Evolutionary conservation across 2,888 invertebrate species (phyloP), one percentile per base, ranked within the genome.

Genomic region (Cinara cedri): DNA sequence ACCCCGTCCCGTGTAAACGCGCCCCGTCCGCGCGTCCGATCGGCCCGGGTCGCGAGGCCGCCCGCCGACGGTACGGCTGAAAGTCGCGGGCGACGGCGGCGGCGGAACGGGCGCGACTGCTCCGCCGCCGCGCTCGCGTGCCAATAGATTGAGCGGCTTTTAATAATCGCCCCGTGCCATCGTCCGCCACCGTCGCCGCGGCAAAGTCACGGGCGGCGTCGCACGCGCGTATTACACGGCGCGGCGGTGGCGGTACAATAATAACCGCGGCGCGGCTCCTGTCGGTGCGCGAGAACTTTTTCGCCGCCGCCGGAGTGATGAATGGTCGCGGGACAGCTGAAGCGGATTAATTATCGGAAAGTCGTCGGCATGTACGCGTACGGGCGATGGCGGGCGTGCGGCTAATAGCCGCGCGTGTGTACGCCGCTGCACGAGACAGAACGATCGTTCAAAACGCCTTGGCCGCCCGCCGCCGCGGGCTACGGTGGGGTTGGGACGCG

Each of bases 321-420:
- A 72, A 72, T 72, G 70, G 55, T 34, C 55, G 54, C n/a, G 24
- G 60, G 60, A 57, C 72, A 72, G 49, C 72, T 62, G 72, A 44
- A 74, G 72, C 72, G 62, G 62, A 74, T 74, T 74, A 74, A 74
- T 74, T 74, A 74, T 74, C n/a, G 57, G 72, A 19, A 72, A 57
- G 46, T 44, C 46, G 34, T 6, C 34, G 34, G 34, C 6, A 34
- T 34, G 34, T 34, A 34, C 34, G 6, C 34, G 34, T 34, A 34
- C 34, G 6, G 6, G 6, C n/a, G n/a, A n/a, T n/a, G n/a, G n/a
- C n/a, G n/a, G n/a, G n/a, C n/a, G n/a, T n/a, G n/a, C n/a, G n/a
- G n/a, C 54, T 62, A 9, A 62, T 16, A 16, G n/a, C 42, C 10
- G n/a, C 14, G 34, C 26, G 51, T 60, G 34, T n/a, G 51, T 60